These are phyloP conservation scores for Sylvicapra grimmia DNA, from an alignment of 2,113 vertebrate genomes.

Conservation along the genomic window DNA sequence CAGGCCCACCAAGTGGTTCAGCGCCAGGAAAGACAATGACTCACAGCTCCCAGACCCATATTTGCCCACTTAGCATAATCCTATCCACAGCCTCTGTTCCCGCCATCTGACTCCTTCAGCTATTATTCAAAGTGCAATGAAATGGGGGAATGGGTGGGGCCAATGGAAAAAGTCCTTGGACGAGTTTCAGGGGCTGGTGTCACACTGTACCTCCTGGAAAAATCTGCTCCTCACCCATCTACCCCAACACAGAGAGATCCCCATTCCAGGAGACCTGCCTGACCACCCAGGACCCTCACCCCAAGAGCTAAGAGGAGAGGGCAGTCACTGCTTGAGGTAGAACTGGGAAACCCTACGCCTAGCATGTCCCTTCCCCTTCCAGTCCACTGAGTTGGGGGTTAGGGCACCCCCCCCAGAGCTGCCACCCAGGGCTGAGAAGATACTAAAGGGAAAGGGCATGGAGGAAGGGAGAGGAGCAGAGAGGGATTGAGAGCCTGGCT, in stretches of 20 bases:
- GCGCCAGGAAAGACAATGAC: background rate
- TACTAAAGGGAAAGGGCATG: background rate
- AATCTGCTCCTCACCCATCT: background rate
- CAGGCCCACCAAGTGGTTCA: background rate
- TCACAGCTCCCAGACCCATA: background rate
- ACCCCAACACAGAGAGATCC: background rate
- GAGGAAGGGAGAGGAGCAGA: background rate
- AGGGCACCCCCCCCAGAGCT: background rate
- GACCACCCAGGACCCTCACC: background rate
- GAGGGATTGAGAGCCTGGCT: background rate
- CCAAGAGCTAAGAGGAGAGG: background rate
- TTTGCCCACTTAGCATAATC: background rate
- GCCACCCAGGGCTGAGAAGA: background rate
- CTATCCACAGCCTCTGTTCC: background rate
- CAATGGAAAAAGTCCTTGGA: background rate
- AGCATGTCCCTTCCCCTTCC: background rate
- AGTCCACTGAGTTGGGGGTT: background rate
- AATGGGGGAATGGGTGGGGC: background rate
- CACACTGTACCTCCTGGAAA: background rate
- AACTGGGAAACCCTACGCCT: background rate
- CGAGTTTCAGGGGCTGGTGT: background rate
- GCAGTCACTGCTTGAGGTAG: background rate
- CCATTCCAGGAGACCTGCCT: background rate
- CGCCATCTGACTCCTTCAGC: background rate
- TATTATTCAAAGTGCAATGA: constrained; percentile 52